Percentiles rank a stretch among this genome's conserved stretches.
Evolutionary conservation across 1,140 invertebrate species (phyloP).

Genomic region (Drosophila orosa): DNA sequence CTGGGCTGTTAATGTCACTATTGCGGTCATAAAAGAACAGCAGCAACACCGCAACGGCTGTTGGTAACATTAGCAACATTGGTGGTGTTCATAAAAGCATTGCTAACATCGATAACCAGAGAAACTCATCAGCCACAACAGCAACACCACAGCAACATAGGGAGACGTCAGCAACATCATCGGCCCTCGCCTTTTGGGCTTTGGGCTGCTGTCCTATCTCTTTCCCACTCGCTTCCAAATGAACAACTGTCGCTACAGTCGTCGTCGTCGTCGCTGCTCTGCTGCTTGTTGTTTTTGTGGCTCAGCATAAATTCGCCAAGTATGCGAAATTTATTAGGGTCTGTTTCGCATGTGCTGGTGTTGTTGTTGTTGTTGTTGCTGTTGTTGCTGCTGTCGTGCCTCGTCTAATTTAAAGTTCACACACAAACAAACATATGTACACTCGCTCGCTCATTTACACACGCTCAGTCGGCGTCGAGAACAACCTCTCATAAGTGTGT

Average conservation of each 20-base stretch:
- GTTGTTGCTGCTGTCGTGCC: constrained; percentile 58
- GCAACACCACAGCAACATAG: constrained; percentile 12
- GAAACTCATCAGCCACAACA: not conserved
- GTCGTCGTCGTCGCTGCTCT: not conserved
- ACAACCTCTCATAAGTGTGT: constrained; percentile 22
- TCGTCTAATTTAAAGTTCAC: constrained; percentile 82
- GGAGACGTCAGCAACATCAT: constrained; percentile 10
- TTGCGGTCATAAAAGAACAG: too few relatives aligned
- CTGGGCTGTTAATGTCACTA: not conserved
- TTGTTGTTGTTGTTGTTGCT: constrained; percentile 42
- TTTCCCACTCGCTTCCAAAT: constrained; percentile 26
- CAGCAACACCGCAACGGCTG: not conserved
- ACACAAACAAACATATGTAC: constrained; percentile 43
- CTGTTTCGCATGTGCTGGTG: constrained; percentile 66
- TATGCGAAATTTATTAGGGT: constrained; percentile 83
- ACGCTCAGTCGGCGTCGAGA: constrained; percentile 12
- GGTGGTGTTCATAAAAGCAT: not conserved
- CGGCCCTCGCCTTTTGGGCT: constrained; percentile 42
- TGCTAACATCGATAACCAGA: constrained; percentile 2
- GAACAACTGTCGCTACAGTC: constrained; percentile 67
- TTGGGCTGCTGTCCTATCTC: constrained; percentile 26
- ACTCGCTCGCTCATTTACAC: constrained; percentile 8
- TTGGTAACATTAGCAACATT: not conserved
- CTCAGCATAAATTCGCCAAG: constrained; percentile 82
- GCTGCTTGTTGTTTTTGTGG: constrained; percentile 55